Evolutionary conservation across 1,140 invertebrate genomes (phyloP).

Genomic region (Sarcophaga bullata): DNA sequence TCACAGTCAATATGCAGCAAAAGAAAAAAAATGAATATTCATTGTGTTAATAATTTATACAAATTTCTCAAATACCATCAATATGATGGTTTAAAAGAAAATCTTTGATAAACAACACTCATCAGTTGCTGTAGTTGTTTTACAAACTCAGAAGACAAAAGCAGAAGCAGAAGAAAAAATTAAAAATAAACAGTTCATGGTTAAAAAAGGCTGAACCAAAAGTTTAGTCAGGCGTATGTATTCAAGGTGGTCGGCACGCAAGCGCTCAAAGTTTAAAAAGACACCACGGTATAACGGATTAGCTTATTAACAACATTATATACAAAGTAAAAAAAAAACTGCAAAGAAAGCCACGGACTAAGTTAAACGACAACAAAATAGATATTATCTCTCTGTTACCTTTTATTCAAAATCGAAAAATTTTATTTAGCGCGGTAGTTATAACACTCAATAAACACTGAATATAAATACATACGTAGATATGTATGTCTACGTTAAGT

Average conservation of each 20-base stretch:
- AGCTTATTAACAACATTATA: background rate
- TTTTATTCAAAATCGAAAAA: too few relatives aligned
- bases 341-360: background rate
- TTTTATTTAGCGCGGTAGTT: background rate
- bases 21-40: too few relatives aligned
- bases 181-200: constrained; percentile 14
- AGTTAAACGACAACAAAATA: background rate
- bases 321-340: constrained; percentile 24
- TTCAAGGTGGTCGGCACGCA: constrained; percentile 38
- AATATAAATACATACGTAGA: background rate
- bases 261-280: constrained; percentile 36
- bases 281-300: constrained; percentile 26
- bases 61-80: background rate
- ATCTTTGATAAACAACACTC: background rate
- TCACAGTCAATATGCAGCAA: too few relatives aligned
- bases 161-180: background rate
- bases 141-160: background rate
- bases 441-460: background rate
- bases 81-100: background rate
- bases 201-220: constrained; percentile 23
- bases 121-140: too few relatives aligned
- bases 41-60: background rate
- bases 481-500: background rate
- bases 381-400: background rate
- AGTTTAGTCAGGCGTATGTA: constrained; percentile 32